Evolutionary conservation across 2,113 vertebrate species (phyloP), one percentile per base, ranked within the genome.

Genomic region (Nymphicus hollandicus): DNA sequence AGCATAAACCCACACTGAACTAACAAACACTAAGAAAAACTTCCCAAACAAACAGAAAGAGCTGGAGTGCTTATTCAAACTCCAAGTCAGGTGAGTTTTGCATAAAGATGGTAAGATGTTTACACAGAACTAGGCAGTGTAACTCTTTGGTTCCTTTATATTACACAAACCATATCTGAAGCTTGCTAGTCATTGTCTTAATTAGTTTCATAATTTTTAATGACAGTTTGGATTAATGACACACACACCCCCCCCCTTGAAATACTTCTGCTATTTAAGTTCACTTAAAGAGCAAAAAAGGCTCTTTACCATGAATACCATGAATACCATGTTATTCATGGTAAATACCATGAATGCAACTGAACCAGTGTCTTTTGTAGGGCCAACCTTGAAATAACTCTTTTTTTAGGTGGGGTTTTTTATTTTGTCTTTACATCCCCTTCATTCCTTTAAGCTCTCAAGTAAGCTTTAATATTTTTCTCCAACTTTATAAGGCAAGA

Each of bases 161-260:
- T 66, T 77, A 81, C 4, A n/a, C 5, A 64, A 71, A 31, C 3
- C 2, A 44, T 74, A 88, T n/a, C 15, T 84, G 55, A 84, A 66
- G 2, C 12, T 73, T 80, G 17, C 33, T 77, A 61, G 5, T 69
- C 7, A 39, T 39, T 85, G 19, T 65, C 28, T 79, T 70, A 49
- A 77, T 81, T 31, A 37, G 6, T 61, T 86, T 77, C 15, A 23
- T 70, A 61, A 50, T 83, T 88, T 70, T 47, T 92, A 60, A n/a
- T 29, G 8, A 46, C 7, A 8, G 2, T 61, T 69, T 80, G 13
- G 7, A 31, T 70, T 90, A 77, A n/a, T 44, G 41, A 77, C n/a
- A 58, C 56, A n/a, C 22, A n/a, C 56, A n/a, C 33, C 8, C 39
- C 2, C 2, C 2, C 19, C 1, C 4, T 13, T 64, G 7, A 70